Percentiles rank a stretch among this genome's conserved stretches.
Conservation (phyloP, 1,140 invertebrate genomes). For the Drosophila quadrilineata region DNA sequence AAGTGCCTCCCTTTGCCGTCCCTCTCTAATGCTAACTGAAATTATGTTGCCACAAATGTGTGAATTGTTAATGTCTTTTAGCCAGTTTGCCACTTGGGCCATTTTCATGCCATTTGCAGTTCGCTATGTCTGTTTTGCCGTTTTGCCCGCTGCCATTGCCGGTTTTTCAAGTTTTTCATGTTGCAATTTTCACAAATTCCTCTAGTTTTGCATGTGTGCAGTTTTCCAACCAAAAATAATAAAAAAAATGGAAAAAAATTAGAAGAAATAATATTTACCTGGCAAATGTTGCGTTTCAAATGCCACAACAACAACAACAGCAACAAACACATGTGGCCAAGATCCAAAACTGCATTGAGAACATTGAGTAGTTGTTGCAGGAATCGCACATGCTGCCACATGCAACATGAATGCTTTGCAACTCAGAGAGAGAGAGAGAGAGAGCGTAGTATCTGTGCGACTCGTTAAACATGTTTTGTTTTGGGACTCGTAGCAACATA, state of each 20-base stretch:
- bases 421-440: constrained; percentile 17
- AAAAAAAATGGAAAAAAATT: too few species aligned
- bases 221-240: constrained; percentile 24
- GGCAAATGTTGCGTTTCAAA: constrained; percentile 31
- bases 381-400: too few species aligned
- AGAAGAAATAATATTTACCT: constrained; percentile 56
- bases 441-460: background rate
- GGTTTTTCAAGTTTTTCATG: constrained; percentile 75
- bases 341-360: constrained; percentile 5
- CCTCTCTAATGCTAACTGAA: constrained; percentile 50
- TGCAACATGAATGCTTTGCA: too few species aligned
- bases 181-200: constrained; percentile 56
- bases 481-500: too few species aligned
- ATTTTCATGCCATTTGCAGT: constrained; percentile 34
- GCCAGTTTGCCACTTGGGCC: constrained; percentile 52
- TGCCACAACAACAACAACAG: constrained; percentile 17
- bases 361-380: too few species aligned
- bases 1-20: too few species aligned
- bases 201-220: constrained; percentile 12
- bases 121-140: constrained; percentile 42
- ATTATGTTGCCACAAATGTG: constrained; percentile 75
- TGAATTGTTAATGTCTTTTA: constrained; percentile 74
- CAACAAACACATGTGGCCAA: constrained; percentile 36
- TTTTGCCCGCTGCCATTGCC: constrained; percentile 48
- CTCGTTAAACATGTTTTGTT: constrained; percentile 61